These are phyloP conservation scores for Aptenodytes patagonicus DNA, from an alignment of 2,113 vertebrate genomes.

Conservation along the genomic window DNA sequence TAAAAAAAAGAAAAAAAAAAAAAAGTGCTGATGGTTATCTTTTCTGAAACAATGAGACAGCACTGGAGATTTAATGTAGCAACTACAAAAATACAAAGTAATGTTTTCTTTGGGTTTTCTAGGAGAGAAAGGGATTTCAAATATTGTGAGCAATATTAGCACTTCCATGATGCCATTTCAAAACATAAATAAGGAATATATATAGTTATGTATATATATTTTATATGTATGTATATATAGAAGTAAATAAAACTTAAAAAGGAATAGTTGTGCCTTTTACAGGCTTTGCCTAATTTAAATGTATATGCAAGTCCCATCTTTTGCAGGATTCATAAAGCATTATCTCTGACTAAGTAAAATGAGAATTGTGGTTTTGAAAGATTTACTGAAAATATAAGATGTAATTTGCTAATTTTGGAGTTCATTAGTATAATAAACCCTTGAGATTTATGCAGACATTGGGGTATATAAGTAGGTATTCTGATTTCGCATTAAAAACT, in stretches of 20 bases:
- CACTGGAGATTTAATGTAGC: background rate
- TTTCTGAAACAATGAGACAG: background rate
- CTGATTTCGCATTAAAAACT: background rate
- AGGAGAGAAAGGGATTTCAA: background rate
- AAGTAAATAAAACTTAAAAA: background rate
- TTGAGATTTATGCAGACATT: background rate
- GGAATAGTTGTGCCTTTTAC: background rate
- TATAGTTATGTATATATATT: background rate
- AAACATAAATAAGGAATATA: background rate
- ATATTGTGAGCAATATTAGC: background rate
- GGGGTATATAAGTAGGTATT: background rate
- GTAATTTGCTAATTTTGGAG: background rate
- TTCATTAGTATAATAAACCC: background rate
- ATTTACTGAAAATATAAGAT: background rate
- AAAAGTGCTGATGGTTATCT: background rate
- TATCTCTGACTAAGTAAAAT: background rate
- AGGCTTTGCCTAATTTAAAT: background rate
- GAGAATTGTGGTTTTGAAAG: background rate
- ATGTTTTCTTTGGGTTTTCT: background rate
- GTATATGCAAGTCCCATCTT: background rate
- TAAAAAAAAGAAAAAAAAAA: background rate
- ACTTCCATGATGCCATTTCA: background rate
- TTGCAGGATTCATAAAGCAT: background rate
- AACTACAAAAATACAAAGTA: background rate
- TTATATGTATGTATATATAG: background rate